Percentiles rank a stretch among this genome's conserved stretches.
Conservation (phyloP, 2,113 vertebrate genomes). For the Tetrax tetrax region DNA sequence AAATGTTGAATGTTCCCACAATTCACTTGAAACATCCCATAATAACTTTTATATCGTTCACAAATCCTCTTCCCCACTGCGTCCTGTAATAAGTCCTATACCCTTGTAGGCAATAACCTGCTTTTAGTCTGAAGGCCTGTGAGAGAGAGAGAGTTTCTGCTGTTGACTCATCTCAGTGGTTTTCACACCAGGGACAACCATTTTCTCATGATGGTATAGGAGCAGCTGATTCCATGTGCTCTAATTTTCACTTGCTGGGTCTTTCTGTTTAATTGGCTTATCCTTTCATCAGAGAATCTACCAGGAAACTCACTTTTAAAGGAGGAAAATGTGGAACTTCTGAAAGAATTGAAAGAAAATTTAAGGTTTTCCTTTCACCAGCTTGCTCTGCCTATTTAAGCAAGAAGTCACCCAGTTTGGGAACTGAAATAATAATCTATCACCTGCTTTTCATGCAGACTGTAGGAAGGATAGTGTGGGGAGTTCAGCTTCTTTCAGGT, state of each 20-base stretch:
- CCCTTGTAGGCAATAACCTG: neutral
- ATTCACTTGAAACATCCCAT: neutral
- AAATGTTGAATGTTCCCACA: neutral
- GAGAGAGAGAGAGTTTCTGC: neutral
- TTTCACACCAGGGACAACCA: neutral
- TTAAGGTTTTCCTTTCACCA: neutral
- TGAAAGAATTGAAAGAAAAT: neutral
- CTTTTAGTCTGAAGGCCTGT: neutral
- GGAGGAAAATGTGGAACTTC: neutral
- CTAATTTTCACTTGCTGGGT: neutral
- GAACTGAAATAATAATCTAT: conserved; percentile 1
- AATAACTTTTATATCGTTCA: neutral
- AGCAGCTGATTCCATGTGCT: neutral
- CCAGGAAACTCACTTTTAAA: neutral
- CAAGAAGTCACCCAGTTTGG: neutral
- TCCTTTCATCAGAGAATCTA: neutral
- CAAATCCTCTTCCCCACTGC: neutral
- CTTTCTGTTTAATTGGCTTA: neutral
- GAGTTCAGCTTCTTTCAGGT: neutral
- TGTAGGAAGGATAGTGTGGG: neutral
- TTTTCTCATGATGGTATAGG: neutral
- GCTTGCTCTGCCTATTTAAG: neutral
- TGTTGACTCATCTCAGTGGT: neutral
- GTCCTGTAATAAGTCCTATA: neutral
- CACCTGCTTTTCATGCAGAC: neutral